phyloP scores from a whole-genome alignment of 2,888 invertebrate species.

The Chironomus riparius region DNA sequence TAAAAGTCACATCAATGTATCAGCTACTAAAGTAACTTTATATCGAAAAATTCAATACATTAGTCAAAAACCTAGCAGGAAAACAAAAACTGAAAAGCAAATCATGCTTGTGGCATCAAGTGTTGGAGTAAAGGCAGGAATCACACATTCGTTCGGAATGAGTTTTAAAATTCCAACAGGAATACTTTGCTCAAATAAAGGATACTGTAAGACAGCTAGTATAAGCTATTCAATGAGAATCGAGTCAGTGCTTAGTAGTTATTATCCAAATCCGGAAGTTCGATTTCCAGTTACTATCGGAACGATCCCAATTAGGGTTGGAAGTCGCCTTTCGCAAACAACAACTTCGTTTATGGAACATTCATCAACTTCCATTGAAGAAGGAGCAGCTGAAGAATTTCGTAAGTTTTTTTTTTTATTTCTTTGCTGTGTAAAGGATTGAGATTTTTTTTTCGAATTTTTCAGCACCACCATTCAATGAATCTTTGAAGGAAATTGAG shows the following conservation, averaged over 20 bases:
- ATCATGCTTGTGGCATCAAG: not conserved
- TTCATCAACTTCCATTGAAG: too few species aligned
- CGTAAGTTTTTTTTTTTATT: too few species aligned
- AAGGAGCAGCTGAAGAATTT: not conserved
- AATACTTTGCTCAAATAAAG: not conserved
- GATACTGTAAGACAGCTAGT: not conserved
- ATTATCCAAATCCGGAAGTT: too few species aligned
- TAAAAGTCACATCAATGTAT: not conserved
- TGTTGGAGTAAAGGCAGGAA: not conserved
- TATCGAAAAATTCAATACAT: not conserved
- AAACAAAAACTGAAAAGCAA: not conserved
- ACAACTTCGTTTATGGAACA: too few species aligned
- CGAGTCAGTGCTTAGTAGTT: not conserved
- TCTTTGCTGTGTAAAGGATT: too few species aligned
- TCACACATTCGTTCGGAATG: not conserved
- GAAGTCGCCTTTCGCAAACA: too few species aligned
- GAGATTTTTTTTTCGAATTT: too few species aligned
- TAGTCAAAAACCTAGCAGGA: not conserved
- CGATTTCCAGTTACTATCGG: too few species aligned
- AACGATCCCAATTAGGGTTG: too few species aligned
- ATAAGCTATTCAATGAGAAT: not conserved
- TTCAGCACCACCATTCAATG: not conserved
- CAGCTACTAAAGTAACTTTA: not conserved
- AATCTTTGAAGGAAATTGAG: not conserved
- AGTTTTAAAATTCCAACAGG: not conserved